A percentile compares a stretch with the other conserved stretches of the same genome.
These are phyloP conservation scores for Drosophila borborema DNA, from an alignment of 2,888 invertebrate species.

Conservation along the genomic window DNA sequence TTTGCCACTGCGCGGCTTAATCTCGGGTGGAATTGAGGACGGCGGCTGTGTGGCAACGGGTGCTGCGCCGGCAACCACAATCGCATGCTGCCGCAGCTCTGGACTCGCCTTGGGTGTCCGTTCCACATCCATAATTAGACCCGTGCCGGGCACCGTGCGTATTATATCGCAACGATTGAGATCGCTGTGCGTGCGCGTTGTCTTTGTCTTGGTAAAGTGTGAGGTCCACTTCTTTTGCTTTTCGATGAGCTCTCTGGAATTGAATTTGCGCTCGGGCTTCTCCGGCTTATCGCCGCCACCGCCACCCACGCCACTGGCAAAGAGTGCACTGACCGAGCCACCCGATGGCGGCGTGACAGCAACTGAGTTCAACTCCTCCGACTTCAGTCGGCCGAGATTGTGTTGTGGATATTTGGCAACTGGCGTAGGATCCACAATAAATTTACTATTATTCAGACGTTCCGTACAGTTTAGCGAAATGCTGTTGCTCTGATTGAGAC, in stretches of 20 bases:
- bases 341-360: constrained; percentile 26
- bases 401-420: constrained; percentile 79
- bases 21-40: constrained; percentile 83
- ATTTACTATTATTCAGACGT: constrained; percentile 76
- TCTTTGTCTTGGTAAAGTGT: constrained; percentile 93
- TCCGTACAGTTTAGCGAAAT: constrained; percentile 83
- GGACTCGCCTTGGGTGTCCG: constrained; percentile 73
- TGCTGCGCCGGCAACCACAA: constrained; percentile 22
- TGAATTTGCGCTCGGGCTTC: constrained; percentile 93
- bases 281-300: constrained; percentile 89
- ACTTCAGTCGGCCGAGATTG: constrained; percentile 87
- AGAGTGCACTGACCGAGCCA: constrained; percentile 61
- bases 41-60: constrained; percentile 33
- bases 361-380: constrained; percentile 84
- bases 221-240: constrained; percentile 97
- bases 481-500: constrained; percentile 79
- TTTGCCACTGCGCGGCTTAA: constrained; percentile 84
- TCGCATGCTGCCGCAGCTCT: constrained; percentile 71
- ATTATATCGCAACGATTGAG: constrained; percentile 87
- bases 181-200: constrained; percentile 88
- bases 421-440: constrained; percentile 77
- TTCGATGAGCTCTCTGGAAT: constrained; percentile 94
- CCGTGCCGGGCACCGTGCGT: constrained; percentile 86
- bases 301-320: constrained; percentile 77
- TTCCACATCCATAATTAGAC: constrained; percentile 85